phyloP scores from a whole-genome alignment of 2,888 invertebrate species.

The Rhingia campestris region DNA sequence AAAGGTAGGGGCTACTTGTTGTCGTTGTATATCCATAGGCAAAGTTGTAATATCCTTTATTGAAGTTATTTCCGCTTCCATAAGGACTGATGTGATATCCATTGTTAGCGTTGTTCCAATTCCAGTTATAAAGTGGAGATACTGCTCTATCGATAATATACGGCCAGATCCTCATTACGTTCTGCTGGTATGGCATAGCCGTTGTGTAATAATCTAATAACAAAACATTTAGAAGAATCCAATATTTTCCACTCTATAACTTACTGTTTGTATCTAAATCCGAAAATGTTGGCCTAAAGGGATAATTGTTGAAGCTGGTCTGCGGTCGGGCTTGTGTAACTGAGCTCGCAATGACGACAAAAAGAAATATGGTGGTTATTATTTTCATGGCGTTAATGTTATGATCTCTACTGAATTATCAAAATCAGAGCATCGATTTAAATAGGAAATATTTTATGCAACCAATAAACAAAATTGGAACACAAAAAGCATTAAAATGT shows the following conservation, averaged over 20 bases:
- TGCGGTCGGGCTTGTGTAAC: slow-evolving; percentile 31
- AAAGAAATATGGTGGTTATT: slow-evolving; percentile 11
- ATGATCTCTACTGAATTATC: slow-evolving; percentile 40
- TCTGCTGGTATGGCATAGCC: slow-evolving; percentile 56
- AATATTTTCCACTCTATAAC: neutral
- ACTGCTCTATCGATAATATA: slow-evolving; percentile 77
- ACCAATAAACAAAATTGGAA: slow-evolving; percentile 3
- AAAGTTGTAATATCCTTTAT: slow-evolving; percentile 21
- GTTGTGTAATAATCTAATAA: slow-evolving; percentile 69
- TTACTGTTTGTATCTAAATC: slow-evolving; percentile 75
- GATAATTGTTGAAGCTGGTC: slow-evolving; percentile 74
- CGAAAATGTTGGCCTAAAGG: slow-evolving; percentile 77
- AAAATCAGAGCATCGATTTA: slow-evolving; percentile 11
- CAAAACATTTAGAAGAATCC: neutral
- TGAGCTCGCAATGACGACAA: slow-evolving; percentile 10
- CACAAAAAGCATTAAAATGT: slow-evolving; percentile 19
- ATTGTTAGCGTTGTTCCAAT: slow-evolving; percentile 24
- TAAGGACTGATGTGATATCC: neutral
- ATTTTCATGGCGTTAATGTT: slow-evolving; percentile 35
- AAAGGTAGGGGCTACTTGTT: slow-evolving; percentile 4
- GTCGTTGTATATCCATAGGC: slow-evolving; percentile 25
- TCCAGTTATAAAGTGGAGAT: slow-evolving; percentile 58
- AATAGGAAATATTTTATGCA: slow-evolving; percentile 36
- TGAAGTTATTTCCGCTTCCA: neutral
- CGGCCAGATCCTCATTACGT: slow-evolving; percentile 77